Evolutionary conservation across 1,140 invertebrate species (phyloP), one percentile per base, ranked within the genome.

Genomic region (Carcinoscorpius rotundicauda): DNA sequence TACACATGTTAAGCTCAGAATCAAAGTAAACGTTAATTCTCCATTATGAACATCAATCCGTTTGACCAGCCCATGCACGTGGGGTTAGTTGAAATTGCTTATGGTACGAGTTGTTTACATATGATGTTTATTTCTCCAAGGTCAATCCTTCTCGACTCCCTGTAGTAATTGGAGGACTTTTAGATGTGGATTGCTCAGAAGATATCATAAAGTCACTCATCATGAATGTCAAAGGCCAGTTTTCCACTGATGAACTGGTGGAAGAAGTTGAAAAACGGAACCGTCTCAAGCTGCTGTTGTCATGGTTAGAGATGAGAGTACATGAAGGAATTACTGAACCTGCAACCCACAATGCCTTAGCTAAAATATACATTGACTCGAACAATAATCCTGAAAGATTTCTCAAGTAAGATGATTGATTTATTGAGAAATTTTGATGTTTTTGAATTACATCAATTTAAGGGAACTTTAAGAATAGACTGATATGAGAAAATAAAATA

Each of bases 331-430:
- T 91, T 72, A 87, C 87, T 49, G 97, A 99, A 74, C 89, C 96
- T 49, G 96, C 96, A 5, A 99, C 97, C 0, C 97, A 99, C 77
- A 99, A 99, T 80, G 97, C 97, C 4, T 78, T 99, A 62, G 97
- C 97, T 61, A 99, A 99, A 78, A 99, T 99, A 72, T 99, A 99
- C 80, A 99, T 99, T 71, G 97, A 99, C 77, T 94, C 93, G 65
- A 99, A 99, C 78, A 99, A 99, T 74, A 99, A 99, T 79, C 94
- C 97, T 2, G 97, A 99, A 76, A 82, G 96, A 75, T 99, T 98
- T 81, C 82, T 99, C 6, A 93, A 91, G 82, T 89, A 85, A 29
- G 29, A 29, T 29, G 29, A 29, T 29, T 29, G 53, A 55, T 55
- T 55, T 55, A 55, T 8, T 55, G 53, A n/a, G 53, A n/a, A 55